Conservation (phyloP, 2,797 vertebrate genomes). For the Telmatherina bonti region DNA sequence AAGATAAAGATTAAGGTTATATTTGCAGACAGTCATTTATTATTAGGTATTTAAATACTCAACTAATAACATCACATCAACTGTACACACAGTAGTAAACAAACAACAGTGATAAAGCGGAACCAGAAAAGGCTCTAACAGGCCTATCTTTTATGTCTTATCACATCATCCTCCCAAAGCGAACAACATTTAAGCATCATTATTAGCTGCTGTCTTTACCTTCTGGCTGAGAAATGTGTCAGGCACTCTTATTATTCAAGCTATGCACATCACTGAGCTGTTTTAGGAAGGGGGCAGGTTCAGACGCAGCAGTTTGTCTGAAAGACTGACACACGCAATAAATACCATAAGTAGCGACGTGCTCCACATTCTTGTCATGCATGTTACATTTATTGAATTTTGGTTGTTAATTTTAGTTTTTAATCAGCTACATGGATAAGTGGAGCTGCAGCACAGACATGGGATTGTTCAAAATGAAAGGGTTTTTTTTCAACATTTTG, state of each 20-base stretch:
- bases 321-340: slow-evolving; percentile 46
- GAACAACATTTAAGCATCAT: slow-evolving; percentile 12
- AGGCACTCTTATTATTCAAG: slow-evolving; percentile 59
- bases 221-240: slow-evolving; percentile 58
- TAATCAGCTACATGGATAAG: background rate
- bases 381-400: background rate
- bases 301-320: slow-evolving; percentile 51
- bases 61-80: too few relatives aligned
- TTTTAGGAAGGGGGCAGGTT: slow-evolving; percentile 64
- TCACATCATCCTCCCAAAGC: slow-evolving; percentile 8
- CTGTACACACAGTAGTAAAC: background rate
- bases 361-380: slow-evolving; percentile 22
- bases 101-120: background rate
- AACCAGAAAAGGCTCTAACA: background rate
- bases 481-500: background rate
- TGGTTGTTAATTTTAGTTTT: background rate
- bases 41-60: background rate
- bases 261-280: slow-evolving; percentile 48
- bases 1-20: too few relatives aligned
- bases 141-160: background rate
- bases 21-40: background rate
- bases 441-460: background rate
- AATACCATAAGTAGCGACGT: slow-evolving; percentile 38
- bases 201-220: background rate
- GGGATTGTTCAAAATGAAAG: background rate